Conservation (phyloP, 2,888 invertebrate genomes). For the Phortica magna region DNA sequence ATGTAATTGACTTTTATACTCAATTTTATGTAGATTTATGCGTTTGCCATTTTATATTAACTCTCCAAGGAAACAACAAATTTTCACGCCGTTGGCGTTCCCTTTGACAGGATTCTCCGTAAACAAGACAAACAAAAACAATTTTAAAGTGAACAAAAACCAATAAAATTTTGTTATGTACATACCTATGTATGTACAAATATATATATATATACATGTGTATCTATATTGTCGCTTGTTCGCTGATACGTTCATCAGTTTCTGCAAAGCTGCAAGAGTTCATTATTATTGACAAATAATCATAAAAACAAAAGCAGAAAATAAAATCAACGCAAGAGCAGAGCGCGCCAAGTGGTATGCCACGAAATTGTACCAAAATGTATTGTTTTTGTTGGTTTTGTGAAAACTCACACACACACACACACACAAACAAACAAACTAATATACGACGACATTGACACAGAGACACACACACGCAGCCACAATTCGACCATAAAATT, state of each 20-base stretch:
- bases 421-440: constrained; percentile 18
- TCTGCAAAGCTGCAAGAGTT: constrained; percentile 34
- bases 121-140: constrained; percentile 36
- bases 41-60: constrained; percentile 57
- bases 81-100: not conserved
- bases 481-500: constrained; percentile 53
- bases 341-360: constrained; percentile 16
- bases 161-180: constrained; percentile 49
- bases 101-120: too few species aligned
- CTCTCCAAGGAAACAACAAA: not conserved
- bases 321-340: not conserved
- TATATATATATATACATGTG: not conserved
- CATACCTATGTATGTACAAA: not conserved
- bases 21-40: constrained; percentile 62
- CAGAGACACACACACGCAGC: constrained; percentile 17
- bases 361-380: constrained; percentile 38
- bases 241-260: not conserved
- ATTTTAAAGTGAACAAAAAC: constrained; percentile 42
- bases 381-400: constrained; percentile 37
- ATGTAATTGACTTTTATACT: constrained; percentile 43
- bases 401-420: constrained; percentile 17
- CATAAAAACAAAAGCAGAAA: constrained; percentile 44
- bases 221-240: not conserved
- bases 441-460: constrained; percentile 7
- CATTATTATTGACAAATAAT: constrained; percentile 56